Base-by-base conservation (phyloP, 2,888 invertebrate species). In the Acanthosepion lycidas region DNA sequence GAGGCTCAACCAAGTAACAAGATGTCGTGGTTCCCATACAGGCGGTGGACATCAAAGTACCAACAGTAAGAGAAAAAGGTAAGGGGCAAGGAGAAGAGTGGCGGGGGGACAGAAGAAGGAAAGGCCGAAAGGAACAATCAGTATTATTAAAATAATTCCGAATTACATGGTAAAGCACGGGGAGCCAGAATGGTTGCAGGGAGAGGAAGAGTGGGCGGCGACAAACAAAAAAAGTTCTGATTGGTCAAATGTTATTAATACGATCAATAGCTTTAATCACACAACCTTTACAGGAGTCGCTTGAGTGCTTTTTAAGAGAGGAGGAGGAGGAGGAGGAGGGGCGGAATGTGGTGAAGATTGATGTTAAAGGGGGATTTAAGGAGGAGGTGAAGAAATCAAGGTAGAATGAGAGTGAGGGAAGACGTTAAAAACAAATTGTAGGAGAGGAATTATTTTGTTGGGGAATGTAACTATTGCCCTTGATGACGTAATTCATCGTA, bases 131-230 rank as follows among this genome's bases (percentile, higher is more conserved):
- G 78, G 78, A 78, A 78, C 78, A 78, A 78, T 78, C 78, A 78
- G 78, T 78, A 78, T 78, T 78, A 78, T 78, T 78, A 78, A 78
- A 78, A 78, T 78, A 78, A 78, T 78, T 78, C 78, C 78, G 78
- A 78, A 78, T 78, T 78, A 78, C 78, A 78, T 78, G 78, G n/a
- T 78, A 78, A 78, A 78, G n/a, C 9, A 9, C n/a, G 6, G 78
- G n/a, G 15, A 15, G 78, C 9, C 9, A 15, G 33, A 12, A 78
- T n/a, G 18, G 78, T n/a, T 4, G n/a, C 15, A 78, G 33, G 15
- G 78, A 78, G 78, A 15, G n/a, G 78, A 33, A 18, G 78, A 78
- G 78, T 78, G n/a, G 78, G 78, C 78, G 78, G n/a, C 33, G 78
- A n/a, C 78, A n/a, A 33, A 78, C 78, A 78, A 78, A 78, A n/a